Conservation (phyloP, 2,888 invertebrate genomes). For the Stenurella melanura region DNA sequence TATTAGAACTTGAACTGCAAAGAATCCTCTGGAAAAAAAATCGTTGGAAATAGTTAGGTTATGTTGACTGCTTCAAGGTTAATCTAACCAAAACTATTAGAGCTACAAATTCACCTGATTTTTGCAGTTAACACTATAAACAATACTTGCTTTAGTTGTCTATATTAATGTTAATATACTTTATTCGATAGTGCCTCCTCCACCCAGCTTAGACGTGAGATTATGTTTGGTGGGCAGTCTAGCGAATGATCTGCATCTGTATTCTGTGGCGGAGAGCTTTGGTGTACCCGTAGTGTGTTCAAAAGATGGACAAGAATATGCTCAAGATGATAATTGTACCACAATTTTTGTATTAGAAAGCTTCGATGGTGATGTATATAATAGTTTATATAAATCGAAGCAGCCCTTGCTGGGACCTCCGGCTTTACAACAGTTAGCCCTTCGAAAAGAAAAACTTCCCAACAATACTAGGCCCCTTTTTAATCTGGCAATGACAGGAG, state of each 20-base stretch:
- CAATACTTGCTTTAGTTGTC: neutral
- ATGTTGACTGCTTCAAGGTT: constrained; percentile 65
- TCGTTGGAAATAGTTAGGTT: constrained; percentile 60
- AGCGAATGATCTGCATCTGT: constrained; percentile 74
- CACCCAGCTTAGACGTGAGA: constrained; percentile 74
- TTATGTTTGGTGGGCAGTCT: constrained; percentile 80
- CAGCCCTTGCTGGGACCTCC: constrained; percentile 88
- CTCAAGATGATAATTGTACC: constrained; percentile 77
- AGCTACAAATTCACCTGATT: constrained; percentile 33
- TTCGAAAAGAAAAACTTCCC: constrained; percentile 83
- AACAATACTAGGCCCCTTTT: constrained; percentile 88
- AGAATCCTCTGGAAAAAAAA: constrained; percentile 35
- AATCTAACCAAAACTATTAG: constrained; percentile 43
- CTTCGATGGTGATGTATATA: constrained; percentile 84
- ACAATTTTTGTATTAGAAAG: constrained; percentile 84
- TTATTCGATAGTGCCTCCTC: constrained; percentile 44
- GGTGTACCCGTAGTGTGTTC: constrained; percentile 79
- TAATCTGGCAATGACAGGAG: constrained; percentile 90
- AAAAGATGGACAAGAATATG: constrained; percentile 78
- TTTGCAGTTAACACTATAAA: neutral
- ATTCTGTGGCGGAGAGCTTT: constrained; percentile 78
- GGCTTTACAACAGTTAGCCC: constrained; percentile 85
- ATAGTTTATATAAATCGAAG: constrained; percentile 79
- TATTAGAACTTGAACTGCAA: neutral
- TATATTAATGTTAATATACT: constrained; percentile 9